A percentile compares a stretch with the other conserved stretches of the same genome.
Conservation (phyloP, 23 tunicate species). For the Ascidia mentula region DNA sequence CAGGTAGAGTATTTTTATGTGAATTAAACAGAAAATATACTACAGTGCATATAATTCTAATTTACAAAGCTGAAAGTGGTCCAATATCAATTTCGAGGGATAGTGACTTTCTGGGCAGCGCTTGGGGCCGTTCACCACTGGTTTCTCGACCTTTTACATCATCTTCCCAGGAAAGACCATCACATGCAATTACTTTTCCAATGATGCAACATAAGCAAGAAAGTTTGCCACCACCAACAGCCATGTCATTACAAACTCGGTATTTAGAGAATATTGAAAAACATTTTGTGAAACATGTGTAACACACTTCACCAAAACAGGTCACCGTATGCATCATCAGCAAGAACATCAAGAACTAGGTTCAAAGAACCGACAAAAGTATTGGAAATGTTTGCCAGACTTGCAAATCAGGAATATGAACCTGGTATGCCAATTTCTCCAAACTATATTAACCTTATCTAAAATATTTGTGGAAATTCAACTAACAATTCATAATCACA, state of each 20-base stretch:
- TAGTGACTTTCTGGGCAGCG: conserved; percentile 56
- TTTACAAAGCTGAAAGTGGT: conserved; percentile 51
- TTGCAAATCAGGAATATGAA: conserved; percentile 26
- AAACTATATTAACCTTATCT: too few relatives aligned
- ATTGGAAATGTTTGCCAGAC: conserved; percentile 47
- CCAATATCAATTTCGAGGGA: conserved; percentile 33
- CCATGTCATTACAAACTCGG: conserved; percentile 24
- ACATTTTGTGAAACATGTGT: background rate
- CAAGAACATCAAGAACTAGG: conserved; percentile 32
- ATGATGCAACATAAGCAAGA: background rate
- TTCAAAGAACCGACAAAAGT: conserved; percentile 47
- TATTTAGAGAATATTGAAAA: background rate
- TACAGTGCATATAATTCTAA: too few relatives aligned
- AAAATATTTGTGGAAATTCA: too few relatives aligned
- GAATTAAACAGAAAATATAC: too few relatives aligned
- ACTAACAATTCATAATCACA: too few relatives aligned
- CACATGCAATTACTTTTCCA: conserved; percentile 17
- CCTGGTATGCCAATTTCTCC: conserved; percentile 45
- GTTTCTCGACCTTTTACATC: conserved; percentile 55
- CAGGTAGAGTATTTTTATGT: conserved; percentile 27
- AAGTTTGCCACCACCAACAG: conserved; percentile 10
- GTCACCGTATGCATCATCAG: conserved; percentile 36
- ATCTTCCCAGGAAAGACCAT: conserved; percentile 21
- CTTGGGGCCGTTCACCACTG: conserved; percentile 47
- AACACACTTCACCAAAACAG: background rate